phyloP scores from a whole-genome alignment of 2,113 vertebrate genomes.

The Hyaena hyaena region DNA sequence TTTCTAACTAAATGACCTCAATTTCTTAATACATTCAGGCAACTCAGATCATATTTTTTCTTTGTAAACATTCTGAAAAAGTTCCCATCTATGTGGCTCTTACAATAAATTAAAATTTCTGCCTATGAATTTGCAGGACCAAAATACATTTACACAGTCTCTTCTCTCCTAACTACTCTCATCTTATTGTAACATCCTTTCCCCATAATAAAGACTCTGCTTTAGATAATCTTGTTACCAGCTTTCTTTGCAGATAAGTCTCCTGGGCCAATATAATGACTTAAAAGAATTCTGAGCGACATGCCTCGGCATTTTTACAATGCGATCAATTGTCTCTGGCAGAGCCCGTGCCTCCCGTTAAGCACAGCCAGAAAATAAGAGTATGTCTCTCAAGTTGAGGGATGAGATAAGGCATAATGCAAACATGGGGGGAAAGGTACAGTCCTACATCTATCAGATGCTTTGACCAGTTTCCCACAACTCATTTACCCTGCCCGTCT shows the following conservation, averaged over 20 bases:
- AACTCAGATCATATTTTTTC: conserved; percentile 11
- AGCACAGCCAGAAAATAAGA: background rate
- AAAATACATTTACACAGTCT: conserved; percentile 14
- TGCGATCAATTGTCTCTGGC: background rate
- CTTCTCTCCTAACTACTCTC: conserved; percentile 2
- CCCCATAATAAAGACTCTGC: background rate
- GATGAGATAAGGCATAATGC: background rate
- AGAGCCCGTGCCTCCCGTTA: background rate
- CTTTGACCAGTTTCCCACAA: background rate
- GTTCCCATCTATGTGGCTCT: background rate
- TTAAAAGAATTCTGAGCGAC: conserved; percentile 13
- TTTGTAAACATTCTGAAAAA: conserved; percentile 61
- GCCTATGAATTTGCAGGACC: background rate
- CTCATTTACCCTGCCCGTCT: background rate
- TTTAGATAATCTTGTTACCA: background rate
- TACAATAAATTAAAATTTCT: background rate
- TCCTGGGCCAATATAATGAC: background rate
- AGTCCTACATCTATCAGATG: background rate
- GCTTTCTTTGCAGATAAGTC: background rate
- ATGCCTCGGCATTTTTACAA: background rate
- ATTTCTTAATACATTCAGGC: background rate
- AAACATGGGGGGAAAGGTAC: background rate
- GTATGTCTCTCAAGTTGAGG: background rate
- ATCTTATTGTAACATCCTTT: background rate
- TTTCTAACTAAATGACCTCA: conserved; percentile 12